Evolutionary conservation across 2,888 invertebrate genomes (phyloP).

Genomic region (Micoletzkya japonica): DNA sequence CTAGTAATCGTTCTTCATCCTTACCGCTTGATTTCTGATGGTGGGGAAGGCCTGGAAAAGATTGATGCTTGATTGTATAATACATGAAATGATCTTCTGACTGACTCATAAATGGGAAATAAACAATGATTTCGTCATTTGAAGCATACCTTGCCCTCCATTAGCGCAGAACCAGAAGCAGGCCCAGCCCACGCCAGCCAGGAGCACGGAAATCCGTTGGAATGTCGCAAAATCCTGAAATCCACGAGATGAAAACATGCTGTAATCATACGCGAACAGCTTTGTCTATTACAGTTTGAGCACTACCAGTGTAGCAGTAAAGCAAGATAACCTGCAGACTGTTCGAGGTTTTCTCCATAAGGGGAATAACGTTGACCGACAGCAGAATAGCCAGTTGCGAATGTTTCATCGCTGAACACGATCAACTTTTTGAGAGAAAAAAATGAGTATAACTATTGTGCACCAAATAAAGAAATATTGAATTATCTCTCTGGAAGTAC

Average conservation of each 20-base stretch:
- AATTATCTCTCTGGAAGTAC: not conserved
- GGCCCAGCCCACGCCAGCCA: not conserved
- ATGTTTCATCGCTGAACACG: conserved; percentile 61
- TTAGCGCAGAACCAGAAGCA: not conserved
- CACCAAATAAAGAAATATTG: not conserved
- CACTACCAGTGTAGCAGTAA: not conserved
- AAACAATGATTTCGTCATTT: too few species aligned
- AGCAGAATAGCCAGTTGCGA: conserved; percentile 57
- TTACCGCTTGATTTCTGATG: too few species aligned
- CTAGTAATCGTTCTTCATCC: too few species aligned
- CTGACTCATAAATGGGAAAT: too few species aligned
- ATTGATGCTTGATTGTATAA: too few species aligned
- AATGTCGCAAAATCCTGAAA: not conserved
- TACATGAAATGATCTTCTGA: too few species aligned
- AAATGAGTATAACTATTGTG: not conserved
- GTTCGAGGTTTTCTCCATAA: conserved; percentile 55
- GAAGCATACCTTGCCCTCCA: too few species aligned
- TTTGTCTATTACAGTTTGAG: too few species aligned
- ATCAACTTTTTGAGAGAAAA: not conserved
- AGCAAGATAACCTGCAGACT: conserved; percentile 51
- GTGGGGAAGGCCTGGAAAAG: too few species aligned
- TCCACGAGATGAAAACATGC: too few species aligned
- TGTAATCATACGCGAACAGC: too few species aligned
- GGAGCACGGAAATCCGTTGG: not conserved
- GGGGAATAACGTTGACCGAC: conserved; percentile 53